Evolutionary conservation across 2,888 invertebrate species (phyloP).

Genomic region (Emmelina monodactyla): DNA sequence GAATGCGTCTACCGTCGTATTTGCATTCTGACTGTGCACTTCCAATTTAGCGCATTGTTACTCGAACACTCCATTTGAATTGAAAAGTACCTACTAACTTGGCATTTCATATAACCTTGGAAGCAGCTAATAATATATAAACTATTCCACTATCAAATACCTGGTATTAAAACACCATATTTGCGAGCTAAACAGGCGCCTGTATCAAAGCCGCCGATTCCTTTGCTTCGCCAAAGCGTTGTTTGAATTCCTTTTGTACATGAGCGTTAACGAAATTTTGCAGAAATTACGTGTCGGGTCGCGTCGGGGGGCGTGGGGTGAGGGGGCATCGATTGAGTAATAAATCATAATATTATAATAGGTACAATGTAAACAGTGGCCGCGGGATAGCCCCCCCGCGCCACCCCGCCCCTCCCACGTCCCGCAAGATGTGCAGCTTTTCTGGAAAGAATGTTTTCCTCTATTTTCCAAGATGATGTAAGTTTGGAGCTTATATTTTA

Average conservation of each 20-base stretch:
- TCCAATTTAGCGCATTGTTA: conserved; percentile 32
- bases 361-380: conserved; percentile 50
- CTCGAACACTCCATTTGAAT: too few relatives aligned
- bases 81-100: too few relatives aligned
- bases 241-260: conserved; percentile 47
- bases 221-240: conserved; percentile 42
- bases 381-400: conserved; percentile 25
- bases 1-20: too few relatives aligned
- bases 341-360: conserved; percentile 61
- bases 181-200: conserved; percentile 4
- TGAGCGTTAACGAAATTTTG: conserved; percentile 44
- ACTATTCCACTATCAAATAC: too few relatives aligned
- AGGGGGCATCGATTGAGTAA: conserved; percentile 54
- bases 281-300: conserved; percentile 36
- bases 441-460: too few relatives aligned
- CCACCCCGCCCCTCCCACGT: conserved; percentile 19
- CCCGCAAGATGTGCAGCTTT: too few relatives aligned
- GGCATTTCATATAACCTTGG: too few relatives aligned
- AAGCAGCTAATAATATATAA: too few relatives aligned
- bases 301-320: conserved; percentile 22
- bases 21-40: conserved; percentile 33
- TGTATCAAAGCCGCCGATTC: conserved; percentile 47
- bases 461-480: too few relatives aligned
- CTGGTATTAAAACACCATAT: too few relatives aligned
- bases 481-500: too few relatives aligned